Evolutionary conservation across 1,140 invertebrate genomes (phyloP), one percentile per base, ranked within the genome.

Genomic region (Drosophila lowei): DNA sequence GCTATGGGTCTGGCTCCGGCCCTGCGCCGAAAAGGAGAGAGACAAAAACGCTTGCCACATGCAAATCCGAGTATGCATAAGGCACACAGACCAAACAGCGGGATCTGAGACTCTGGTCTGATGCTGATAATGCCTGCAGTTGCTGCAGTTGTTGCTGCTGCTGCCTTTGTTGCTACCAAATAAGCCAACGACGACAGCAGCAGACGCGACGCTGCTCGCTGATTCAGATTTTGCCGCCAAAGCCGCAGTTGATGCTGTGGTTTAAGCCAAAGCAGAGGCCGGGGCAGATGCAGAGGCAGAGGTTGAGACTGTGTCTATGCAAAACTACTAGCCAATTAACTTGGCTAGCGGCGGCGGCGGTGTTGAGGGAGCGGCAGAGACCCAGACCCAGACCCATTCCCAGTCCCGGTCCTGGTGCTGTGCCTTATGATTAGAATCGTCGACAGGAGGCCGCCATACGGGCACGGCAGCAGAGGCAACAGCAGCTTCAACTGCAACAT

Each of bases 251-350:
- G 54, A 23, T 52, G 72, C 66, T 72, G 59, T 50, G 56, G 65
- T 68, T 67, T 25, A 25, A 25, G 23, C 23, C 23, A 25, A 25
- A 5, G 5, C 23, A 25, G 23, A 23, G 23, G 0, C 23, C 0
- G 23, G 5, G 23, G 3, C 23, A 23, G 23, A 6, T 3, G 4
- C 23, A 25, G 23, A 25, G 23, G 0, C 23, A 25, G 23, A 25
- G 23, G 5, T 25, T 25, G 23, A 25, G 23, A 25, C 23, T 25
- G 3, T 25, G 63, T 77, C 83, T 86, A 86, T 86, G 81, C 79
- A 86, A 86, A 85, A 88, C 81, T 86, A 86, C 81, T 86, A 86
- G 74, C 81, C 81, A 86, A 86, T 86, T 86, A 86, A 86, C 81
- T 86, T 86, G 53, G 64, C 60, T 47, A 63, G 42, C 70, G 58